phyloP scores from a whole-genome alignment of 2,113 vertebrate genomes.

The Dasyurus viverrinus region DNA sequence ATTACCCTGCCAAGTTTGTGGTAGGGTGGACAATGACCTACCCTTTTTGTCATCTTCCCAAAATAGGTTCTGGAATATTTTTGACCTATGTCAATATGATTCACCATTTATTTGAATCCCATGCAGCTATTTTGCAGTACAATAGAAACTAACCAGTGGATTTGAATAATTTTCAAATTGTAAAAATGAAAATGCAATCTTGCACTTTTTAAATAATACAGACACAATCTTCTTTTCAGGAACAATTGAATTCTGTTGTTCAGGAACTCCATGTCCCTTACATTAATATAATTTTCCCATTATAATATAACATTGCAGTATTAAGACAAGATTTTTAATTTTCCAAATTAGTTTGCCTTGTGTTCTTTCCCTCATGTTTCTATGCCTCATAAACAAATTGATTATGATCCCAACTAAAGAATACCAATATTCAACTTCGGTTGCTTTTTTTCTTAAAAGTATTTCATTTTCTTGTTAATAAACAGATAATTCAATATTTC shows the following conservation, averaged over 20 bases:
- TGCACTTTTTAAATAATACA: conserved; percentile 47
- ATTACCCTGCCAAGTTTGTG: not conserved
- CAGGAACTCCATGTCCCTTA: conserved; percentile 26
- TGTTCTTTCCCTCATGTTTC: not conserved
- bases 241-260: conserved; percentile 20
- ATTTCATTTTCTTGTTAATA: not conserved
- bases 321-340: not conserved
- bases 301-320: conserved; percentile 18
- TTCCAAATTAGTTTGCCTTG: conserved; percentile 15
- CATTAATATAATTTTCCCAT: not conserved
- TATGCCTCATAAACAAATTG: not conserved
- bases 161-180: conserved; percentile 60
- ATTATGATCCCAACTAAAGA: conserved; percentile 5
- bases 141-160: conserved; percentile 44
- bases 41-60: not conserved
- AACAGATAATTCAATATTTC: not conserved
- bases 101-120: conserved; percentile 31
- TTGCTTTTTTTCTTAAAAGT: not conserved
- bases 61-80: not conserved
- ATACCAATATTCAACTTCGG: not conserved
- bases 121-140: not conserved
- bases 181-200: conserved; percentile 53
- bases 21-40: not conserved
- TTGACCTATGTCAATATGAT: not conserved
- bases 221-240: conserved; percentile 23